Conservation (phyloP, 1,140 invertebrate species). For the Halictus rubicundus region DNA sequence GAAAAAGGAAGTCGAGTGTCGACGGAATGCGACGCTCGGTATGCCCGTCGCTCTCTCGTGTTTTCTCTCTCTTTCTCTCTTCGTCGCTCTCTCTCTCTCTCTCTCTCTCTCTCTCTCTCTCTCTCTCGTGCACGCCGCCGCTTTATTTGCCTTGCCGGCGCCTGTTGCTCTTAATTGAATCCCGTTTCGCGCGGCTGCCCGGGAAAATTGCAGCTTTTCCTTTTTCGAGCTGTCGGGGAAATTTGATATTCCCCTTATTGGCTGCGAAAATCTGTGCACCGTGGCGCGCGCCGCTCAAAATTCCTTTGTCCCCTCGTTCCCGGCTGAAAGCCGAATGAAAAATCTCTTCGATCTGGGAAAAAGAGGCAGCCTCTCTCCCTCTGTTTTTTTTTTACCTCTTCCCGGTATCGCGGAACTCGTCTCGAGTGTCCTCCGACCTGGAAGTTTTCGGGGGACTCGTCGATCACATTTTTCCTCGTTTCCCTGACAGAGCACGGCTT, state of each 20-base stretch:
- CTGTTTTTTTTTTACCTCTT: background rate
- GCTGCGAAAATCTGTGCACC: background rate
- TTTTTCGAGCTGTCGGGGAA: slow-evolving; percentile 1
- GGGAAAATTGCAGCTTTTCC: background rate
- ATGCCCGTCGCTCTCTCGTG: background rate
- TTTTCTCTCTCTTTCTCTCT: too few species aligned
- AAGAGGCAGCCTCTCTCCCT: background rate
- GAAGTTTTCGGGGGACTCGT: background rate
- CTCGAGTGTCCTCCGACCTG: too few species aligned
- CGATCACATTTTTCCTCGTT: background rate
- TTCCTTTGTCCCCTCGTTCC: background rate
- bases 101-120: background rate
- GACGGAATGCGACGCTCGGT: slow-evolving; percentile 30
- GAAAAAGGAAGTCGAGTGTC: slow-evolving; percentile 21
- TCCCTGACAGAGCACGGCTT: background rate
- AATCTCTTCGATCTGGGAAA: background rate
- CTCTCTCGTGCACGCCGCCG: background rate
- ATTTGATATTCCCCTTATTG: slow-evolving; percentile 6
- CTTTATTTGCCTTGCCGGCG: slow-evolving; percentile 1
- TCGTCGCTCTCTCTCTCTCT: background rate
- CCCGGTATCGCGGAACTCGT: too few species aligned
- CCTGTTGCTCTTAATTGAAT: slow-evolving; percentile 9
- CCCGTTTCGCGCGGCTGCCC: background rate
- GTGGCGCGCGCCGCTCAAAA: background rate
- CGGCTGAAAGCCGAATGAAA: background rate